phyloP scores from a whole-genome alignment of 2,797 vertebrate species.

The Neostethus bicornis region DNA sequence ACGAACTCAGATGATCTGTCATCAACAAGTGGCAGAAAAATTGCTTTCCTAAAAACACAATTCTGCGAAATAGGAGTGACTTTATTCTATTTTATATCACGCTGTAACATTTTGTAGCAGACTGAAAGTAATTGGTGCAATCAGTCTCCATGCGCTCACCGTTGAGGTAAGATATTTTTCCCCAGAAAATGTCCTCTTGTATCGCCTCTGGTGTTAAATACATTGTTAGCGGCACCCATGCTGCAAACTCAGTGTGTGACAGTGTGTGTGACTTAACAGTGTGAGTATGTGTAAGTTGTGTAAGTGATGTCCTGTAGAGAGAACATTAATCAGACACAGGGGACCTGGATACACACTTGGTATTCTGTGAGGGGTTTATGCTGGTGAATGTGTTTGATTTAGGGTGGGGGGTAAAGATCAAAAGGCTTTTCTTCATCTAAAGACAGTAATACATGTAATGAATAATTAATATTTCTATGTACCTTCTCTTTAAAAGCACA shows the following conservation, averaged over 20 bases:
- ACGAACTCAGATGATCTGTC: constrained; percentile 32
- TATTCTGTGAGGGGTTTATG: constrained; percentile 37
- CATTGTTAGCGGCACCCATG: constrained; percentile 39
- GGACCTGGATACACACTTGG: constrained; percentile 56
- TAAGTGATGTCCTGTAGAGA: constrained; percentile 56
- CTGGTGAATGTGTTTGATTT: constrained; percentile 7
- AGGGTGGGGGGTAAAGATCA: constrained; percentile 29
- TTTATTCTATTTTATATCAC: constrained; percentile 17
- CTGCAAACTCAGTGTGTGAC: constrained; percentile 35
- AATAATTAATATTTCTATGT: too few relatives aligned
- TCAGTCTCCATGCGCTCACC: constrained; percentile 12
- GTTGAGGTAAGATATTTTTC: constrained; percentile 19
- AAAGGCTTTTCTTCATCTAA: constrained; percentile 27
- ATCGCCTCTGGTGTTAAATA: constrained; percentile 35
- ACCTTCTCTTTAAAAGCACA: too few relatives aligned
- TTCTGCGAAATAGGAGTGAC: constrained; percentile 18
- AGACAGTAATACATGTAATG: neutral
- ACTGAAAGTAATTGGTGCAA: constrained; percentile 16
- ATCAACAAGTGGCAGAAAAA: constrained; percentile 27
- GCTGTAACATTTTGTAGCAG: constrained; percentile 26
- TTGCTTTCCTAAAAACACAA: constrained; percentile 29
- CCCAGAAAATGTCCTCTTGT: constrained; percentile 27
- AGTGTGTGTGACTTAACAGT: constrained; percentile 19
- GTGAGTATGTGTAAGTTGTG: constrained; percentile 35
- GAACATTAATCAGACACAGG: constrained; percentile 68